Percentiles rank a stretch among this genome's conserved stretches.
Evolutionary conservation across 2,888 invertebrate genomes (phyloP).

Genomic region (Apodemia zela): DNA sequence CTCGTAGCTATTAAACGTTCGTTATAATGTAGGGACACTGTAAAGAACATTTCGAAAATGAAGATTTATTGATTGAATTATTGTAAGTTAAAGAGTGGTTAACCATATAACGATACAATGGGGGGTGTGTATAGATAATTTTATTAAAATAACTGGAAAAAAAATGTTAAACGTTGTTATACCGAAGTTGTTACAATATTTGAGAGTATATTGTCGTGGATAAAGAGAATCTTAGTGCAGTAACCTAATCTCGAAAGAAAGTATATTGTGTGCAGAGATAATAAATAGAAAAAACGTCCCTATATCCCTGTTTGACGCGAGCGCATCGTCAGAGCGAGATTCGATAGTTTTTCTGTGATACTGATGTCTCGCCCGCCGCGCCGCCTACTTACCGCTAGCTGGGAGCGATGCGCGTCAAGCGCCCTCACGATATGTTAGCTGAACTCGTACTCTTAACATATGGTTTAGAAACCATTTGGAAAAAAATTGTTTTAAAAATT

Average conservation of each 20-base stretch:
- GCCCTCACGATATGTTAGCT: no score
- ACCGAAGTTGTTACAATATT: slow-evolving; percentile 80
- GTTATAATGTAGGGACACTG: slow-evolving; percentile 31
- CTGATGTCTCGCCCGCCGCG: no score
- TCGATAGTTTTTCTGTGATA: no score
- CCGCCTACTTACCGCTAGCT: no score
- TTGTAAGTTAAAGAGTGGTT: slow-evolving; percentile 61
- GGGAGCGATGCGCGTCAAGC: no score
- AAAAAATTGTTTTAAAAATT: no score
- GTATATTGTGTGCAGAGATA: slow-evolving; percentile 62
- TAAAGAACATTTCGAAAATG: slow-evolving; percentile 38
- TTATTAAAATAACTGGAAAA: slow-evolving; percentile 60
- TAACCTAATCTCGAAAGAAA: slow-evolving; percentile 48
- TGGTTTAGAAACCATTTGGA: no score
- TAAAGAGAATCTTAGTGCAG: slow-evolving; percentile 65
- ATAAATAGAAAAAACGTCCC: slow-evolving; percentile 50
- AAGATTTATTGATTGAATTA: slow-evolving; percentile 55
- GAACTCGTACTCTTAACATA: no score
- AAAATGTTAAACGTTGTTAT: slow-evolving; percentile 79
- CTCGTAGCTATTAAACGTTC: slow-evolving; percentile 21
- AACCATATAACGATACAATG: slow-evolving; percentile 58
- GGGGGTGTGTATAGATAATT: slow-evolving; percentile 69
- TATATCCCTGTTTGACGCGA: slow-evolving; percentile 25
- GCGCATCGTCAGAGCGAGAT: not conserved
- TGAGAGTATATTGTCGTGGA: slow-evolving; percentile 78